Evolutionary conservation across 2,888 invertebrate species (phyloP), one percentile per base, ranked within the genome.

Genomic region (Nomada ruficornis): DNA sequence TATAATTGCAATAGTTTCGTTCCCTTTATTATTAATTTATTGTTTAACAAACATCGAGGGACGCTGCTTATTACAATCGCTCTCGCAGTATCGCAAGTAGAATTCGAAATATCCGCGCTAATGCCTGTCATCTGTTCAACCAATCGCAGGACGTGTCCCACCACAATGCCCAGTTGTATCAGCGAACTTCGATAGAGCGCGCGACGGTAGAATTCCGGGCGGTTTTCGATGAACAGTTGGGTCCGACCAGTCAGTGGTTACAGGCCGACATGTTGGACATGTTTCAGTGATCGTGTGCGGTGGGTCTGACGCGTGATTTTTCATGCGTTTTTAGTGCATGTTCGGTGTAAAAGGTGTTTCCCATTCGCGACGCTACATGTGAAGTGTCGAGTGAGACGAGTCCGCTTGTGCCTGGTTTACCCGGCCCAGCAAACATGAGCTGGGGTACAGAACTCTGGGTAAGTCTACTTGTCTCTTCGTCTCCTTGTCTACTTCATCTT

Each of bases 371-470:
- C 86, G 87, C 82, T 91, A 89, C 89, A 91, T 91, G 91, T 90
- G 90, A 91, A 89, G 91, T 91, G 91, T 85, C 80, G 88, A 82
- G 89, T 68, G 80, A 77, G 64, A 77, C 50, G 62, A 67, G 59
- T 52, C 69, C 57, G 68, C 64, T 89, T 76, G 89, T 85, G 87
- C 89, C 88, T 89, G 92, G 92, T 90, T 90, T 86, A 88, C 88
- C 92, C 91, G 90, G 90, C 90, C 89, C 85, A 87, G 89, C 90
- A 91, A 94, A 90, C 90, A 94, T 94, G 94, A 94, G 94, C 92
- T 94, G 94, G 94, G 94, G 94, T 87, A 94, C 93, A 90, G 94
- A 94, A 91, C 93, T 94, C 88, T 94, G 94, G 94, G 94, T 94
- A 90, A 94, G 94, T 71, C 80, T 80, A 57, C 68, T 62, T 59